Conservation (phyloP, 2,113 vertebrate genomes). For the Calonectris borealis region DNA sequence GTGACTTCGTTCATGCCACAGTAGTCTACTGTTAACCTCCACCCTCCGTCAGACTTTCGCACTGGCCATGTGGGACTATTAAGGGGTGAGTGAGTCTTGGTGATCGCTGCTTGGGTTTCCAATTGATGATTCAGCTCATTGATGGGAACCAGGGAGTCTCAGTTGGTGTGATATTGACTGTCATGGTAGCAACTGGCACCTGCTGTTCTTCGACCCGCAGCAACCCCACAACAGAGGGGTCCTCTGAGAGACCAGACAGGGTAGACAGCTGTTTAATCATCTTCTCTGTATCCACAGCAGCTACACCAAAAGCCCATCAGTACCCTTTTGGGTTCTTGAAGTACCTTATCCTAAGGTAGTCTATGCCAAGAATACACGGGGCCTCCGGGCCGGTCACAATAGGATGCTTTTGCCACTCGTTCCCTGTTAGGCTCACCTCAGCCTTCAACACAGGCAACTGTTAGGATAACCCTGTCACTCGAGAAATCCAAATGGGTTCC, state of each 20-base stretch:
- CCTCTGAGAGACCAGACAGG: neutral
- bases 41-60: neutral
- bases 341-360: neutral
- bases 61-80: too few species aligned
- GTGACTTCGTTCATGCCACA: neutral
- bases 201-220: neutral
- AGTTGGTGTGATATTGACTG: neutral
- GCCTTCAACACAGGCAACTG: neutral
- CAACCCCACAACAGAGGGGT: neutral
- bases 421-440: neutral
- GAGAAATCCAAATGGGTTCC: neutral
- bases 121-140: neutral
- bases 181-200: neutral
- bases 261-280: neutral
- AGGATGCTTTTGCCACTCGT: neutral
- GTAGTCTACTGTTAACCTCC: neutral
- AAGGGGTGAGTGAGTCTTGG: too few species aligned
- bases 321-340: neutral
- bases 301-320: neutral
- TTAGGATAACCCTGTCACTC: neutral
- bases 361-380: neutral
- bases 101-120: neutral
- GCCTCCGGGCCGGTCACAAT: neutral
- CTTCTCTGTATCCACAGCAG: neutral
- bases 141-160: neutral